Base-by-base conservation (phyloP, 2,113 vertebrate species). In the Engystomops pustulosus region DNA sequence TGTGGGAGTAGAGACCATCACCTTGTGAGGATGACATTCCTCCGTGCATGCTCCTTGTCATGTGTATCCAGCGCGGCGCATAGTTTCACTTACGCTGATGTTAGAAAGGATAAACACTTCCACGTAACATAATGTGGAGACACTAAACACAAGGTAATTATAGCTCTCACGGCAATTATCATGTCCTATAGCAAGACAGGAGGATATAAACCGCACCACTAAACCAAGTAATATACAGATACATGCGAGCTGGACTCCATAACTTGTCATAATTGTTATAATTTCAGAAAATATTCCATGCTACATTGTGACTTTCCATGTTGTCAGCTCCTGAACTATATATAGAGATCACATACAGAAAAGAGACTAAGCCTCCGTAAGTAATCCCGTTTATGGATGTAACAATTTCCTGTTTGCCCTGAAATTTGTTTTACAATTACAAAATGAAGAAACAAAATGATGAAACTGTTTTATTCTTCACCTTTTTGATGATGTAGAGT, bases 121-220 rank as follows among this genome's bases (percentile, higher is more conserved):
- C 3, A 23, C n/a, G 34, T 41, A 70, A 32, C 36, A 0, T 23
- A 44, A 41, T 9, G 5, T 44, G 34, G 1, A 70, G 34, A 70
- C 68, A 44, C 68, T 70, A 70, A 70, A 70, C 68, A 70, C 20
- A 70, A 70, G 68, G 36, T 41, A 70, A 70, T 70, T 41, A 70
- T 44, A 44, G 36, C 36, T 23, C 68, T 44, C 8, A 9, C 18
- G 4, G 36, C 34, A 70, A 70, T 38, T 70, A 67, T 20, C 62
- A 36, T 36, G 15, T 34, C 62, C 20, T 67, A 18, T 18, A 20
- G 30, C 36, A 36, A 38, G 68, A 70, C 68, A 70, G 44, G 68
- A n/a, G 44, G 25, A 41, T 44, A 23, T 70, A 70, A n/a, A 70
- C 36, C 36, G 62, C 7, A 20, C 17, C 32, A 10, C 62, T 32